A percentile compares a stretch with the other conserved stretches of the same genome.
These are phyloP conservation scores for Triplophysa tibetana DNA, from an alignment of 2,113 vertebrate species.

Conservation along the genomic window DNA sequence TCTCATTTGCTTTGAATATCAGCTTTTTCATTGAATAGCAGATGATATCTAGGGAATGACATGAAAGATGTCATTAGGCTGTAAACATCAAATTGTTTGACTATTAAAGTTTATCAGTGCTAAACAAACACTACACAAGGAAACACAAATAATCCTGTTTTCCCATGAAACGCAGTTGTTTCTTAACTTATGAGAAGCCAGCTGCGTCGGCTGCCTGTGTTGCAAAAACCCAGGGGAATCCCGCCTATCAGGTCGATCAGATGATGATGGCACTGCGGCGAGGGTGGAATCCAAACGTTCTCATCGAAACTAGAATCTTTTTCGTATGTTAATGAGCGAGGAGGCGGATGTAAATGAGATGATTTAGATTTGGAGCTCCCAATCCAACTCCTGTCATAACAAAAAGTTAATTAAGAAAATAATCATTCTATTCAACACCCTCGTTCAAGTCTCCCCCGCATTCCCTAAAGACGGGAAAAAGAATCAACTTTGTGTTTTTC, in stretches of 20 bases:
- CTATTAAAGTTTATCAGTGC: neutral
- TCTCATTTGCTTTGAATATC: neutral
- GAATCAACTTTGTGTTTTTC: slow-evolving; percentile 37
- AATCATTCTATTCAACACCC: slow-evolving; percentile 54
- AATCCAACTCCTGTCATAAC: slow-evolving; percentile 57
- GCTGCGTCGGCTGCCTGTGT: neutral
- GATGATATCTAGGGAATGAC: neutral
- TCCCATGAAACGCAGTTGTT: neutral
- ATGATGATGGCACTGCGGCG: slow-evolving; percentile 9
- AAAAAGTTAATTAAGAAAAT: slow-evolving; percentile 68
- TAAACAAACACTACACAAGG: neutral
- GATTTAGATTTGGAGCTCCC: slow-evolving; percentile 66
- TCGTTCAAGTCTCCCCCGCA: slow-evolving; percentile 25
- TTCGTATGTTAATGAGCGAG: slow-evolving; percentile 61
- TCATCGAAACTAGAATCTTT: slow-evolving; percentile 35
- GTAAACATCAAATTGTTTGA: neutral
- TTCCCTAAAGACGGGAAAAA: slow-evolving; percentile 31
- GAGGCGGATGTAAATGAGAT: slow-evolving; percentile 54
- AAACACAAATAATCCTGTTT: neutral
- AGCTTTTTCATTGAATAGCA: neutral
- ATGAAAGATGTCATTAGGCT: neutral
- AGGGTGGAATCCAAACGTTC: slow-evolving; percentile 27
- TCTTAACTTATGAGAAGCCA: slow-evolving; percentile 8
- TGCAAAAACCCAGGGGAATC: slow-evolving; percentile 17
- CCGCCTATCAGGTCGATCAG: slow-evolving; percentile 17